Base-by-base conservation (phyloP, 2,888 invertebrate genomes). In the Hemistola chrysoprasaria region DNA sequence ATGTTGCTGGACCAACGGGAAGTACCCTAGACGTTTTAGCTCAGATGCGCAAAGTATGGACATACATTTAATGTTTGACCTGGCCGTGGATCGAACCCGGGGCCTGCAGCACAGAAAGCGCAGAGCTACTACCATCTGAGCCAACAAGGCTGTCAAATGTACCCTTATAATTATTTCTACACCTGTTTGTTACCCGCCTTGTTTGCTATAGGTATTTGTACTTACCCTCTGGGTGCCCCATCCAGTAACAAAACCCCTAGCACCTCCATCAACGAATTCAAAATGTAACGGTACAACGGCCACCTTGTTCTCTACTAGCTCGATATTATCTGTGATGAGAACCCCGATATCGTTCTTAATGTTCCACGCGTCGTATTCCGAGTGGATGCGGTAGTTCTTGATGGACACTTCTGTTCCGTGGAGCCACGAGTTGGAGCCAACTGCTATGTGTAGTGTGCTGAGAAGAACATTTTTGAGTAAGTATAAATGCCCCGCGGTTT, bases 271-370 rank as follows among this genome's bases (percentile, higher is more conserved):
- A 0, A 66, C 32, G 24, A 29, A 39, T 0, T 58, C 30, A 6
- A 40, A 57, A 20, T 42, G 55, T 8, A 71, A 6, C 0, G 52
- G 25, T 0, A 66, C 50, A 1, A 38, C 6, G 0, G 40, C 40
- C 1, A 69, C 50, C 3, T 8, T 16, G 16, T 16, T 39, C 0
- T 49, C 11, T 11, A 29, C 44, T 2, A 60, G n/a, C 6, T n/a
- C 5, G 1, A 76, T 11, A 0, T 34, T 0, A 0, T 45, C 0
- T 0, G 6, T 7, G 1, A 56, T 27, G n/a, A 76, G 39, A 0
- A 75, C 6, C 0, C 58, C 65, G 1, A 65, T 40, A 11, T 77
- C 76, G 29, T 70, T 53, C 39, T 74, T 74, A 7, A 71, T 48
- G 0, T 24, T 40, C 1, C 0, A 1, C 8, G 32, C 25, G 30